Evolutionary conservation across 2,888 invertebrate genomes (phyloP).

Genomic region (Dioctria linearis): DNA sequence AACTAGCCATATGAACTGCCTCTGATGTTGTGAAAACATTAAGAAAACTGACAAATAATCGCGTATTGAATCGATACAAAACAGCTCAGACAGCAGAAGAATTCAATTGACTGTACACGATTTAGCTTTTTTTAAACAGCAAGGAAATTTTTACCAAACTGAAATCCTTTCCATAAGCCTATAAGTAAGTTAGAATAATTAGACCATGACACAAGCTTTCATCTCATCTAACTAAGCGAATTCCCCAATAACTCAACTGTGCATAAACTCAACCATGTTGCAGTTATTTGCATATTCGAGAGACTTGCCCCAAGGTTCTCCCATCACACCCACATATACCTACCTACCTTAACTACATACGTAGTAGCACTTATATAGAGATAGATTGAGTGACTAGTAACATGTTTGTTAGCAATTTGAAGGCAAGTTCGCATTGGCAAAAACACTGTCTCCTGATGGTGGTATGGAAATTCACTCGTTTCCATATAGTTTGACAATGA

Average conservation of each 20-base stretch:
- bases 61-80: too few species aligned
- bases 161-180: too few species aligned
- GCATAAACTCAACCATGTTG: not conserved
- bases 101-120: too few species aligned
- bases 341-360: not conserved
- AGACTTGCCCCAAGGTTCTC: not conserved
- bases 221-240: not conserved
- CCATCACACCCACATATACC: not conserved
- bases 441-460: constrained; percentile 12
- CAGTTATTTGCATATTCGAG: not conserved
- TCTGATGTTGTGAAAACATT: too few species aligned
- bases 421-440: not conserved
- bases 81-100: too few species aligned
- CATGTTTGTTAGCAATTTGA: constrained; percentile 43
- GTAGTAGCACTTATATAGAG: too few species aligned
- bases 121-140: too few species aligned
- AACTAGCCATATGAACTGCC: too few species aligned
- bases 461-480: constrained; percentile 28
- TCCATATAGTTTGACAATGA: constrained; percentile 53
- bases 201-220: not conserved
- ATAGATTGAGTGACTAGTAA: constrained; percentile 7
- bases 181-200: not conserved
- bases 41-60: too few species aligned
- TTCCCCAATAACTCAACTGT: not conserved
- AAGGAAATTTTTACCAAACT: too few species aligned